Percentiles rank a stretch among this genome's conserved stretches.
Conservation (phyloP, 2,113 vertebrate species). For the Crotalus helleri region DNA sequence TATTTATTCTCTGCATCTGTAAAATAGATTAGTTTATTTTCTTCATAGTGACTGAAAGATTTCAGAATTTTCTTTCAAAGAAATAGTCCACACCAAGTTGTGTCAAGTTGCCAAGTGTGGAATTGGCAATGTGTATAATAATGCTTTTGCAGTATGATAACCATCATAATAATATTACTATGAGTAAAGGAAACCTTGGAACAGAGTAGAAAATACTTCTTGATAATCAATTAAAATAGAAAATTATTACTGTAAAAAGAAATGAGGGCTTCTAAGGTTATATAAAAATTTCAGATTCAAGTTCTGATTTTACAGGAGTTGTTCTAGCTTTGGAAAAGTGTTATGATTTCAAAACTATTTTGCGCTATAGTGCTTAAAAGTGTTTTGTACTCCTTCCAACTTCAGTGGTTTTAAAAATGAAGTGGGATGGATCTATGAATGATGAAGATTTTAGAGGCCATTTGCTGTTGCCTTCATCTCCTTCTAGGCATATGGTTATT, state of each 20-base stretch:
- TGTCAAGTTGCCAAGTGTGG: neutral
- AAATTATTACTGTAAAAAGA: neutral
- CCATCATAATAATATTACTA: neutral
- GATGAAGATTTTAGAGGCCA: neutral
- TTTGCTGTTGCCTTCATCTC: neutral
- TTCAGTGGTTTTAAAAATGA: neutral
- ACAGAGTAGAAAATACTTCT: neutral
- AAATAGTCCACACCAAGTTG: neutral
- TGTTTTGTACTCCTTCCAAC: neutral
- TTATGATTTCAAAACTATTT: neutral
- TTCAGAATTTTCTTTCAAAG: neutral
- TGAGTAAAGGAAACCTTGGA: neutral
- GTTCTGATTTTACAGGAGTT: neutral
- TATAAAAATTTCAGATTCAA: neutral
- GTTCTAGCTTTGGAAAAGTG: neutral
- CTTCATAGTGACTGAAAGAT: neutral
- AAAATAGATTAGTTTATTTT: neutral
- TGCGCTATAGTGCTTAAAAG: neutral
- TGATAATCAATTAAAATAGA: neutral
- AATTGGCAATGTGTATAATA: neutral
- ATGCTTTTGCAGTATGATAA: neutral
- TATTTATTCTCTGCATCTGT: neutral
- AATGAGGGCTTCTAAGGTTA: neutral
- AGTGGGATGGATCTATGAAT: neutral
- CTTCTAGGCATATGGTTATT: neutral